Conservation (phyloP, 1,140 invertebrate species). For the Platorchestia sp. region DNA sequence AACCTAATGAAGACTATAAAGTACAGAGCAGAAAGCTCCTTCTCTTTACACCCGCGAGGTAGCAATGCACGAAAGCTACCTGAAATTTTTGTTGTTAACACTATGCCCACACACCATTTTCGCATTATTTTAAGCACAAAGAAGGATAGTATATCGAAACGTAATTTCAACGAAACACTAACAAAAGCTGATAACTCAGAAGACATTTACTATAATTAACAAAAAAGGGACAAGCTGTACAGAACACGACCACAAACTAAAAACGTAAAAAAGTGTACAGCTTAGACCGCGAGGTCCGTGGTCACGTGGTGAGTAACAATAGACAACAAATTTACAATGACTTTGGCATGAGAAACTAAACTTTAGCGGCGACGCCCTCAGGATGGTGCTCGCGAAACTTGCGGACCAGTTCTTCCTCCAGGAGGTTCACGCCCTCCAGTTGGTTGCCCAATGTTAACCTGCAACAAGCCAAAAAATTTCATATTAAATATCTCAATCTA, state of each 20-base stretch:
- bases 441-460: conserved; percentile 96
- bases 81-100: too few species aligned
- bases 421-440: conserved; percentile 91
- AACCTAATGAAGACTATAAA: too few species aligned
- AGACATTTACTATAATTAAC: too few species aligned
- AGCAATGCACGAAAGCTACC: too few species aligned
- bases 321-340: background rate
- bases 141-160: too few species aligned
- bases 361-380: conserved; percentile 86
- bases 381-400: conserved; percentile 93
- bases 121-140: too few species aligned
- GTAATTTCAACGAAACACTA: too few species aligned
- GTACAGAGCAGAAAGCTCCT: too few species aligned
- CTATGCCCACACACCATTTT: too few species aligned
- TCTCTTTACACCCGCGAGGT: too few species aligned
- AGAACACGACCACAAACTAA: background rate
- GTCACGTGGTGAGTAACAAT: background rate
- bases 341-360: background rate
- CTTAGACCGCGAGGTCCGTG: background rate
- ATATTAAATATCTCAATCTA: too few species aligned
- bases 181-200: too few species aligned
- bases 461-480: conserved; percentile 61
- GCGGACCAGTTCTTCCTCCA: conserved; percentile 92
- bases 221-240: background rate
- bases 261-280: background rate